Conservation (phyloP, 1,140 invertebrate species). For the Polypedilum pembai region DNA sequence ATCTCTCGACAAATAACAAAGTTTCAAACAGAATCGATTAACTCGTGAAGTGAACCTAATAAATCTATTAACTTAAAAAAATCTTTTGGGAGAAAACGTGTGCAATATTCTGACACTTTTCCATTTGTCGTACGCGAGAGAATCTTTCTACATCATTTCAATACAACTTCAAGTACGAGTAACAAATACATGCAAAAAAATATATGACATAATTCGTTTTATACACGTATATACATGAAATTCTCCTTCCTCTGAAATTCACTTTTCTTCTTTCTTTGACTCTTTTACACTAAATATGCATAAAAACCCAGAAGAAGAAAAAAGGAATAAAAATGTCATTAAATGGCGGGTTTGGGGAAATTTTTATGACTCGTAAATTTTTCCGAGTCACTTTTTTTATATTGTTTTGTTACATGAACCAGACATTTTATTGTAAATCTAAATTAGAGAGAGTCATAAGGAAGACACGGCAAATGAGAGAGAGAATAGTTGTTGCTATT, state of each 20-base stretch:
- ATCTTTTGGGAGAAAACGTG: no score
- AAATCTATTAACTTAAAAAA: no score
- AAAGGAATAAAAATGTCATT: slow-evolving; percentile 20
- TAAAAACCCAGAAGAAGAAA: slow-evolving; percentile 4
- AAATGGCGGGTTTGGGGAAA: slow-evolving; percentile 20
- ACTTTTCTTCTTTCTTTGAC: background rate
- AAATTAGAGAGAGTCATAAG: no score
- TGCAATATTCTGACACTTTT: no score
- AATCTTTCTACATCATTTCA: background rate
- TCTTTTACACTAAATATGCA: slow-evolving; percentile 5
- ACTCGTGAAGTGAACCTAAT: no score
- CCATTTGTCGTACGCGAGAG: background rate
- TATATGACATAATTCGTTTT: background rate
- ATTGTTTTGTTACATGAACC: background rate
- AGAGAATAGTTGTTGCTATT: slow-evolving; percentile 31
- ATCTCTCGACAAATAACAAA: no score
- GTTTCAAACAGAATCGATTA: no score
- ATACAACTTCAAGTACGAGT: background rate
- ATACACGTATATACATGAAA: background rate
- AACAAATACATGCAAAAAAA: background rate
- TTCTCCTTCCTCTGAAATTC: slow-evolving; percentile 3
- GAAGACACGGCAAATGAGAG: no score
- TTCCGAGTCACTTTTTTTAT: slow-evolving; percentile 4
- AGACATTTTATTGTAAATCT: slow-evolving; percentile 23
- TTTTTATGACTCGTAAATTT: slow-evolving; percentile 25